Base-by-base conservation (phyloP, 2,888 invertebrate genomes). In the Sussaba pulchella region DNA sequence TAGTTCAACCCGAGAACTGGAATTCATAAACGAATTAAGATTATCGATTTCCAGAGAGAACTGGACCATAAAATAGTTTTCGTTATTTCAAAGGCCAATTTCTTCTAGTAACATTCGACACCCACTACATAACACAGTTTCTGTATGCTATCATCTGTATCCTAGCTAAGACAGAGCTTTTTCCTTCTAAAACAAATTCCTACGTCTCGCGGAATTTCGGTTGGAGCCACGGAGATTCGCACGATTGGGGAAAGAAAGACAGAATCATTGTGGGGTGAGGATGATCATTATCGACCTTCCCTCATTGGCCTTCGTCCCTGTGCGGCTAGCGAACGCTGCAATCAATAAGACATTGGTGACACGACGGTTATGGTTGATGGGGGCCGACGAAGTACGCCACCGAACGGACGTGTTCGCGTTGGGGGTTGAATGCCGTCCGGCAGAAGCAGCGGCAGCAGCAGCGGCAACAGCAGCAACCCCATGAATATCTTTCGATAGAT, bases 401-500 rank as follows among this genome's bases (percentile, higher is more conserved):
- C n/a, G 80, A 76, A 67, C 63, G 71, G 67, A 73, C 57, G 64
- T 31, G 69, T 69, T 45, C 59, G 43, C 47, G 17, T 52, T 59
- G 39, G 75, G 54, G 45, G 43, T 24, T 43, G 54, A 12, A 64
- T 57, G 57, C 19, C 72, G 75, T 67, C 61, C 74, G 61, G 75
- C 79, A 67, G 50, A 69, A 61, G 43, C 77, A 64, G 88, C 87
- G 89, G 88, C 88, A 52, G 66, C 88, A 88, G 88, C 90, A 67
- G 50, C 61, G 50, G 43, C 77, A 64, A 88, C 87, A 89, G 88
- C 88, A 52, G 66, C 88, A 88, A 88, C 90, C 91, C 91, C 91
- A 92, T 92, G 92, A 92, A 92, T 92, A 92, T 92, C 92, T 92
- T 92, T 92, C 92, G 92, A 92, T 91, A 92, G 92, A 92, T 92